A percentile compares a stretch with the other conserved stretches of the same genome.
These are phyloP conservation scores for Andinoacara biseriatus DNA, from an alignment of 2,113 vertebrate species.

Conservation along the genomic window DNA sequence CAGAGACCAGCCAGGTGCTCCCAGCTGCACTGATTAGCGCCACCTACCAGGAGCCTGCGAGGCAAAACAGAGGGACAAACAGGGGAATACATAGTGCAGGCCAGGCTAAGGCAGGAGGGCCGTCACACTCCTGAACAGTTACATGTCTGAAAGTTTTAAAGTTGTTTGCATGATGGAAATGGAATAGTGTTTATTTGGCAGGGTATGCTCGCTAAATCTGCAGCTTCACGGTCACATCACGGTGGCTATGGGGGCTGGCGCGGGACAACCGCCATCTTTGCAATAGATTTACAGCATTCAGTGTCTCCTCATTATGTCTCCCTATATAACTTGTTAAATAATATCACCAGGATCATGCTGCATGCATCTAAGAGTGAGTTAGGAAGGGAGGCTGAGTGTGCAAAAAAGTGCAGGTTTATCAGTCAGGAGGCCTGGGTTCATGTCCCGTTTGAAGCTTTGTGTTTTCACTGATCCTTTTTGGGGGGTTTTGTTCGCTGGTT, in stretches of 20 bases:
- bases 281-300: not conserved
- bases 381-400: not conserved
- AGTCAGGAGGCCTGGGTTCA: not conserved
- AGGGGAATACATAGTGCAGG: not conserved
- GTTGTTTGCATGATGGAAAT: not conserved
- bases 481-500: too few relatives aligned
- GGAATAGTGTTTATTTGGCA: not conserved
- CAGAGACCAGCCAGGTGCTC: not conserved
- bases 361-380: too few relatives aligned
- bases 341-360: not conserved
- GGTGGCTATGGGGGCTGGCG: not conserved
- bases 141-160: not conserved
- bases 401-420: not conserved
- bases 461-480: too few relatives aligned
- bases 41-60: slow-evolving; percentile 4
- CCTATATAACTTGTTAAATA: not conserved
- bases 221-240: not conserved
- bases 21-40: not conserved
- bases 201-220: rapidly evolving
- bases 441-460: not conserved
- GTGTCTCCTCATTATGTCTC: not conserved
- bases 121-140: not conserved
- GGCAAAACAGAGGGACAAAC: not conserved
- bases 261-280: not conserved
- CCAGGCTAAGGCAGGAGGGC: not conserved